phyloP scores from a whole-genome alignment of 2,113 vertebrate genomes.

The Erpornis zantholeuca region DNA sequence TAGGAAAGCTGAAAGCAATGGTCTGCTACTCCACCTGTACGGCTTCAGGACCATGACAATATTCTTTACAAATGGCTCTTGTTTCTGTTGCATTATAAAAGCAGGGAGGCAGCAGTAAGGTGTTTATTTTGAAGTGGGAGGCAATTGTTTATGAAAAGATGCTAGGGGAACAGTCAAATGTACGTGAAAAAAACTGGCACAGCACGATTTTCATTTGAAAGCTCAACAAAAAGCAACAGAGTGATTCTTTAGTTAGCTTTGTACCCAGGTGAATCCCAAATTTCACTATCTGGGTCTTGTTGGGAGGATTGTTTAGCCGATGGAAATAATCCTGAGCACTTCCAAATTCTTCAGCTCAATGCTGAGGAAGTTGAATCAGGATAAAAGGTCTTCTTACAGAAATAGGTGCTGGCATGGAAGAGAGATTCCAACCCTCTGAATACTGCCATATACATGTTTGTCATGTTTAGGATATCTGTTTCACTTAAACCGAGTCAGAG shows the following conservation, averaged over 20 bases:
- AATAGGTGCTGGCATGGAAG: constrained; percentile 13
- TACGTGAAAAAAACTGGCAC: neutral
- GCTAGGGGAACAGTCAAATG: neutral
- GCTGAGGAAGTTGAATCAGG: neutral
- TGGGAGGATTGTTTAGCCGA: neutral
- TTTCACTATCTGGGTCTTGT: neutral
- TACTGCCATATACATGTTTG: neutral
- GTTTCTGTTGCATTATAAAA: neutral
- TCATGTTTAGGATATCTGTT: neutral
- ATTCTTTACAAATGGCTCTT: neutral
- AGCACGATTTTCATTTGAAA: neutral
- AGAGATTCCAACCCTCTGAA: neutral
- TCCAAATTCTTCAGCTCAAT: neutral
- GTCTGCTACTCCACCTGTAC: neutral
- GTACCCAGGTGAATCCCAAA: neutral
- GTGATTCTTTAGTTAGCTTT: neutral
- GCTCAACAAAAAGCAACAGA: neutral
- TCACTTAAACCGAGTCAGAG: neutral
- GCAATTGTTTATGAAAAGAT: neutral
- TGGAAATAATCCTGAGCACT: neutral
- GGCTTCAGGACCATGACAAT: neutral
- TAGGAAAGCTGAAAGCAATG: neutral
- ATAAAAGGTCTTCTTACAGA: constrained; percentile 4
- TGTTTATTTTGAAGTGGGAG: neutral
- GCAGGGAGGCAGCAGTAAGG: neutral